Evolutionary conservation across 2,113 vertebrate genomes (phyloP), one percentile per base, ranked within the genome.

Genomic region (Columbina picui): DNA sequence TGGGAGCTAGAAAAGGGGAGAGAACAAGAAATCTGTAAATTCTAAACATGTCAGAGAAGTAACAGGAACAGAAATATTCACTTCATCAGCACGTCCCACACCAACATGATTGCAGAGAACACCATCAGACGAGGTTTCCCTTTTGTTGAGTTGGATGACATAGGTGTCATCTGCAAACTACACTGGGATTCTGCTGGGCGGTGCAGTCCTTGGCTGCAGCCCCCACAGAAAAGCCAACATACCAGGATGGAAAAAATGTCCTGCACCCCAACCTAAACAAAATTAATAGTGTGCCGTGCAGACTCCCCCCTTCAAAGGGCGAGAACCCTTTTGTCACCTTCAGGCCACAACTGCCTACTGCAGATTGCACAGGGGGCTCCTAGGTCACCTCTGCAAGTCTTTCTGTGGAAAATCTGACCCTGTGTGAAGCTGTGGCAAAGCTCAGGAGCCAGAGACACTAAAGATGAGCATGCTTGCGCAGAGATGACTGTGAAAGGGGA

Each of bases 371-470:
- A 80, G 55, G 21, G 18, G 23, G 14, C 20, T 77, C 15, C 8
- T 32, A 63, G n/a, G 27, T 32, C 30, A 52, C 22, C 1, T 84
- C 22, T 73, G 14, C 14, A 39, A 52, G 36, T 43, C 27, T n/a
- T 81, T 52, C 45, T 59, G 2, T 2, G 5, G 59, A 49, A 30
- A 87, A 6, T 15, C 13, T 50, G 41, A 15, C 14, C 30, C 19
- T 41, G 8, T 25, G 17, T 0, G 0, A 50, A 12, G 29, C 36
- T 76, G 43, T 10, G 32, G 25, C 15, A 69, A 30, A 30, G 56
- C 36, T 41, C n/a, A 50, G 59, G 27, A 47, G 26, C 16, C 0
- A 0, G 61, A 67, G 20, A 52, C 7, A 13, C 26, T 21, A 12
- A 29, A 87, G 25, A 34, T 32, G 13, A 77, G 14, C n/a, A 25